These are phyloP conservation scores for Hiodon tergisus DNA, from an alignment of 2,113 vertebrate genomes.

Conservation along the genomic window DNA sequence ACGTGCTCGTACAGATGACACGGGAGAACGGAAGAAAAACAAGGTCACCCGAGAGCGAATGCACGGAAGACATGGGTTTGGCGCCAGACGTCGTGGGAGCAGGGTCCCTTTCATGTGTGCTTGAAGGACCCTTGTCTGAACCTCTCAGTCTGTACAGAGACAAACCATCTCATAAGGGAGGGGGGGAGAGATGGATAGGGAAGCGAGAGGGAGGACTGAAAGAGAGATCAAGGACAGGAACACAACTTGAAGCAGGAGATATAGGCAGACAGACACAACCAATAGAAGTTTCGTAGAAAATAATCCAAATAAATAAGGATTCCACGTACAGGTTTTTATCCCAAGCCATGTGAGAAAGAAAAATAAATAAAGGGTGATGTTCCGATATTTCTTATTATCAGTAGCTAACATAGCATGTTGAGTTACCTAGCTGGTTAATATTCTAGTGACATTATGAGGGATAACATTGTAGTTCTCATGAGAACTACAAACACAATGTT, in stretches of 20 bases:
- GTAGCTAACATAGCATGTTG: no score
- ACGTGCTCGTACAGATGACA: neutral
- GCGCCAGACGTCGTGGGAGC: neutral
- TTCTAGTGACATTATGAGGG: no score
- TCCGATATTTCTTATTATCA: no score
- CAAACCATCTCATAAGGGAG: neutral
- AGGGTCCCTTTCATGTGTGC: neutral
- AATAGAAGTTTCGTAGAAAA: neutral
- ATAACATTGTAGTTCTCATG: no score
- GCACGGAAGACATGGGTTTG: neutral
- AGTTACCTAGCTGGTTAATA: no score
- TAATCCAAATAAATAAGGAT: neutral
- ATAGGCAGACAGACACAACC: neutral
- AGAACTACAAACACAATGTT: no score
- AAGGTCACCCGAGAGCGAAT: neutral
- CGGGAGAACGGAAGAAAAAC: neutral
- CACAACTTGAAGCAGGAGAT: neutral
- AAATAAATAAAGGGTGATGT: no score
- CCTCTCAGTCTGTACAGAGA: neutral
- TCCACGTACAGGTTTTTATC: no score
- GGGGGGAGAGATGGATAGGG: neutral
- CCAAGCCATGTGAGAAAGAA: neutral
- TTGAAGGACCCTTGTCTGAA: neutral
- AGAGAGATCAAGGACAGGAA: slow-evolving; percentile 11
- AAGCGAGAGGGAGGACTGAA: neutral